A percentile compares a stretch with the other conserved stretches of the same genome.
Conservation (phyloP, 1,140 invertebrate genomes). For the Atta cephalotes region DNA sequence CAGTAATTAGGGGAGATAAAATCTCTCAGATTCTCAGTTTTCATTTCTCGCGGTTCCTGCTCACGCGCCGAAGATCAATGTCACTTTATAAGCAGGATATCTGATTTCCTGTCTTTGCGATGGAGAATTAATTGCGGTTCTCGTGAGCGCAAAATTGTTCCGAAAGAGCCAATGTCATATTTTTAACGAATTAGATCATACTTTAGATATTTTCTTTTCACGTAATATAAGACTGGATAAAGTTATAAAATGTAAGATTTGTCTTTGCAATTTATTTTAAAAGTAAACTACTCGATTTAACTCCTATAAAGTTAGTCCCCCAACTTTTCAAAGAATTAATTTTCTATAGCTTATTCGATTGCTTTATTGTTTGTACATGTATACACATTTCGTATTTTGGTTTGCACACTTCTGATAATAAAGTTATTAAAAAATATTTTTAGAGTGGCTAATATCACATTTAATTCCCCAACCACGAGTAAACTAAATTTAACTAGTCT, state of each 20-base stretch:
- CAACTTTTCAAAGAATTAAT: no score
- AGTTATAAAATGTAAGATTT: background rate
- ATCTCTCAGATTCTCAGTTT: constrained; percentile 30
- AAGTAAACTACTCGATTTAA: background rate
- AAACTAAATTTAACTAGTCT: no score
- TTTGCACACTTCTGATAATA: no score
- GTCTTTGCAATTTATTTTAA: background rate
- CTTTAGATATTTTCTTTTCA: background rate
- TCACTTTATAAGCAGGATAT: constrained; percentile 46
- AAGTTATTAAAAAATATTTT: no score
- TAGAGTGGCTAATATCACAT: no score
- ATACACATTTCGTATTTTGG: no score
- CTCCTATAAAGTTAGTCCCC: no score
- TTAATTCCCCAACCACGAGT: no score
- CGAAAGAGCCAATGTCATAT: background rate
- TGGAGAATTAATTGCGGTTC: constrained; percentile 24
- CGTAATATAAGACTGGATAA: background rate
- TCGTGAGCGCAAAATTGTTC: background rate
- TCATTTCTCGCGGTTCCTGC: background rate
- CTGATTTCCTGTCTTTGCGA: background rate
- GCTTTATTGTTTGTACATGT: no score
- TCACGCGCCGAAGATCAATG: constrained; percentile 51
- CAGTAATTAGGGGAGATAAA: constrained; percentile 23
- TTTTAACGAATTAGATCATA: background rate
- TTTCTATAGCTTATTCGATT: no score